A percentile compares a stretch with the other conserved stretches of the same genome.
Conservation (phyloP, 1,140 invertebrate genomes). For the Aphidius ervi region DNA sequence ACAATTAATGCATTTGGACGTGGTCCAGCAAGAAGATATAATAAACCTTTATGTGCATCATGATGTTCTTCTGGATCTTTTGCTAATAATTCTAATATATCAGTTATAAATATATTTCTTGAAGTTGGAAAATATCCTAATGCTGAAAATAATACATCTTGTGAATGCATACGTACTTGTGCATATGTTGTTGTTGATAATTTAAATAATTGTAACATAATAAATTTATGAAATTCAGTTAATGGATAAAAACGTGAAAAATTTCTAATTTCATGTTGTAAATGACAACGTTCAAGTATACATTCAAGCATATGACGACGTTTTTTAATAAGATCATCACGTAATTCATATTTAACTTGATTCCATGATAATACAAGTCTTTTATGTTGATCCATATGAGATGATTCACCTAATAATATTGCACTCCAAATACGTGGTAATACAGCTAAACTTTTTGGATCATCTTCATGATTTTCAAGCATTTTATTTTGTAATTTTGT, state of each 20-base stretch:
- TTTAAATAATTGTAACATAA: constrained; percentile 63
- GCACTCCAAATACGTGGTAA: constrained; percentile 59
- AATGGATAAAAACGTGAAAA: constrained; percentile 45
- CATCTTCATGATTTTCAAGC: constrained; percentile 63
- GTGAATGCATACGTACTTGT: constrained; percentile 63
- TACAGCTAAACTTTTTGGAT: constrained; percentile 66
- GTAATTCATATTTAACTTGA: constrained; percentile 58
- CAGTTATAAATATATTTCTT: constrained; percentile 57
- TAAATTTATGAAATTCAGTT: constrained; percentile 58
- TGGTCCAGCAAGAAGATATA: constrained; percentile 71
- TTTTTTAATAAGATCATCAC: constrained; percentile 60
- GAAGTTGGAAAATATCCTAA: constrained; percentile 59
- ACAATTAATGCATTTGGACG: constrained; percentile 60
- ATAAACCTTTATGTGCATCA: constrained; percentile 75
- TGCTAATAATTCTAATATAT: constrained; percentile 59
- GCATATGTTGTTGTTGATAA: constrained; percentile 67
- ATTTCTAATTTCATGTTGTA: constrained; percentile 66
- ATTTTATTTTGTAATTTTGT: constrained; percentile 58
- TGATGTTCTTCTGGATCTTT: constrained; percentile 60
- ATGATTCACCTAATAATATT: constrained; percentile 57
- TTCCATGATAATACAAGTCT: constrained; percentile 59
- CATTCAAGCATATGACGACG: constrained; percentile 63
- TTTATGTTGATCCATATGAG: constrained; percentile 54
- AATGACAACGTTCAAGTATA: constrained; percentile 60
- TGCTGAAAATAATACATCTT: constrained; percentile 56